Conservation (phyloP, 2,113 vertebrate species). For the Henicopernis longicauda region DNA sequence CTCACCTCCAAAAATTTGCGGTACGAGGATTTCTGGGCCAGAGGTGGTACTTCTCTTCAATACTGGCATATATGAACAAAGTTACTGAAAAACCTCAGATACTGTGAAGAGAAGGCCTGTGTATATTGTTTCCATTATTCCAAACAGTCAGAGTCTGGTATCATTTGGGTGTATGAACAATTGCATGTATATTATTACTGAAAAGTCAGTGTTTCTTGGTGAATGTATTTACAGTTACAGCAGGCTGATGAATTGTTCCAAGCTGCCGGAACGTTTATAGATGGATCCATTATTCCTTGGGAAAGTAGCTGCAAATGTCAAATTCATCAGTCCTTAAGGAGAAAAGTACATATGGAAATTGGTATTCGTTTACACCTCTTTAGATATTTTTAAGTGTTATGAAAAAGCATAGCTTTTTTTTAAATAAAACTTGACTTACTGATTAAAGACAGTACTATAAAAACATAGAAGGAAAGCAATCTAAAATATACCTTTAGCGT, state of each 20-base stretch:
- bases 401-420: not conserved
- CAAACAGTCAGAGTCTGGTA: not conserved
- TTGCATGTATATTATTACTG: not conserved
- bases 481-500: not conserved
- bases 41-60: not conserved
- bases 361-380: not conserved
- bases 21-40: not conserved
- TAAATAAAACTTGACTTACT: not conserved
- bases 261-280: not conserved
- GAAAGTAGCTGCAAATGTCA: not conserved
- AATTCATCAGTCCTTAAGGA: not conserved
- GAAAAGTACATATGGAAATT: not conserved
- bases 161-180: not conserved
- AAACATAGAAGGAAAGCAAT: not conserved
- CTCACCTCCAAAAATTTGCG: not conserved
- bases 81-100: not conserved
- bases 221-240: not conserved
- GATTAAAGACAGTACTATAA: not conserved
- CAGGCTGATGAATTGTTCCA: not conserved
- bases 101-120: not conserved
- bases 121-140: not conserved
- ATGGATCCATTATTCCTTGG: not conserved
- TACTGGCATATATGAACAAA: not conserved
- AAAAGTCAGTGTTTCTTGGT: not conserved
- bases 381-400: not conserved